Base-by-base conservation (phyloP, 2,888 invertebrate species). In the Cryptosula pallasiana region DNA sequence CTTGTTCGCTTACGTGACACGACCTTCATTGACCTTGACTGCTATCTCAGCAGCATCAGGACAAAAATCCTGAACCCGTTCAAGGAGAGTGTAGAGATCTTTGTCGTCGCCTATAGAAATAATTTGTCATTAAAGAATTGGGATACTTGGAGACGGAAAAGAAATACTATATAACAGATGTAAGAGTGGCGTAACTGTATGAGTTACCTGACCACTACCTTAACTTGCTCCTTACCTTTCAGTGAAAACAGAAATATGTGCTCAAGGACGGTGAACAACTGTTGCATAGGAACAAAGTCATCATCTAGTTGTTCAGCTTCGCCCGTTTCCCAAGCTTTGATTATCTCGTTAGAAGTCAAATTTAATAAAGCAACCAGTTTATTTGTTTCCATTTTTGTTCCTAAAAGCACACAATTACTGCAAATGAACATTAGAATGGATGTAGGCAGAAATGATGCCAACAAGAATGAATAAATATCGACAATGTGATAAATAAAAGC, bases 181-280 rank as follows among this genome's bases (percentile, higher is more conserved):
- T n/a, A n/a, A n/a, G n/a, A n/a, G n/a, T n/a, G n/a, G n/a, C n/a
- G n/a, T n/a, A n/a, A n/a, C n/a, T n/a, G n/a, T n/a, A n/a, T n/a
- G n/a, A n/a, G n/a, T n/a, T n/a, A n/a, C n/a, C n/a, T n/a, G n/a
- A n/a, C n/a, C n/a, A n/a, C n/a, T n/a, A n/a, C n/a, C n/a, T n/a
- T n/a, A n/a, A n/a, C n/a, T n/a, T n/a, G n/a, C n/a, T n/a, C 5
- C 5, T n/a, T 32, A 94, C 95, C 94, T 83, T 93, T 91, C 75
- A 98, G 89, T 70, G 97, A 97, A 88, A 98, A 97, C 78, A 95
- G 90, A 81, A 99, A 88, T 55, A 96, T 94, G 87, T 97, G 96
- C 84, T 99, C 98, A 78, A 99, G 89, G 57, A 98, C 95, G 81
- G 97, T 94, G 86, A 98, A 96, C 87, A 99, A 96, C 87, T 99